A percentile compares a stretch with the other conserved stretches of the same genome.
These are phyloP conservation scores for Turritopsis dohrnii DNA, from an alignment of 30 jellyfish, hydroid and myxozoan species.

Conservation along the genomic window DNA sequence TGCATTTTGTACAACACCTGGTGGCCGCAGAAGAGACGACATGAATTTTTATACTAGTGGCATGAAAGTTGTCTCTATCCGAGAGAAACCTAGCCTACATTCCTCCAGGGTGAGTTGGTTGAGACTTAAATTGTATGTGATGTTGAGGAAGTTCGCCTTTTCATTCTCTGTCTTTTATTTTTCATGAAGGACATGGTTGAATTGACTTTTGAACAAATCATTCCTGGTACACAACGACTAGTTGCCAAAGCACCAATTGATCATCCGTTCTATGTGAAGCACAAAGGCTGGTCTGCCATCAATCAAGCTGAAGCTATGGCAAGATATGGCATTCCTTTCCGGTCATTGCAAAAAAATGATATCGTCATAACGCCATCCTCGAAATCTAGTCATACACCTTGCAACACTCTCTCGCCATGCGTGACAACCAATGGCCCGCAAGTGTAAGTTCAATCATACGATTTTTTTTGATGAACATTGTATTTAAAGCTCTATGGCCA, in stretches of 20 bases:
- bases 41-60: conserved; percentile 71
- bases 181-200: conserved; percentile 63
- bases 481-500: background rate
- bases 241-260: conserved; percentile 79
- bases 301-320: conserved; percentile 94
- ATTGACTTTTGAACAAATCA: conserved; percentile 71
- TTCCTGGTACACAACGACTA: conserved; percentile 80
- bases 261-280: conserved; percentile 76
- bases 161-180: no score
- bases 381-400: conserved; percentile 38
- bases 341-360: conserved; percentile 64
- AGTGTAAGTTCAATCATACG: conserved; percentile 4
- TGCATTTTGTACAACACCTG: conserved; percentile 39
- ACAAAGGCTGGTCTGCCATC: conserved; percentile 93
- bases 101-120: conserved; percentile 40
- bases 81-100: conserved; percentile 37
- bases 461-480: background rate
- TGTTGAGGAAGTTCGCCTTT: background rate
- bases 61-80: conserved; percentile 56
- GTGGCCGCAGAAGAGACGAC: conserved; percentile 77
- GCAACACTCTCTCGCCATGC: conserved; percentile 70
- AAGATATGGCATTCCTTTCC: conserved; percentile 75
- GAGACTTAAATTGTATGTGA: background rate
- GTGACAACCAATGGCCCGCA: conserved; percentile 51
- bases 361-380: conserved; percentile 60